phyloP scores from a whole-genome alignment of 2,888 invertebrate species.

The Dicyrtomina minuta region DNA sequence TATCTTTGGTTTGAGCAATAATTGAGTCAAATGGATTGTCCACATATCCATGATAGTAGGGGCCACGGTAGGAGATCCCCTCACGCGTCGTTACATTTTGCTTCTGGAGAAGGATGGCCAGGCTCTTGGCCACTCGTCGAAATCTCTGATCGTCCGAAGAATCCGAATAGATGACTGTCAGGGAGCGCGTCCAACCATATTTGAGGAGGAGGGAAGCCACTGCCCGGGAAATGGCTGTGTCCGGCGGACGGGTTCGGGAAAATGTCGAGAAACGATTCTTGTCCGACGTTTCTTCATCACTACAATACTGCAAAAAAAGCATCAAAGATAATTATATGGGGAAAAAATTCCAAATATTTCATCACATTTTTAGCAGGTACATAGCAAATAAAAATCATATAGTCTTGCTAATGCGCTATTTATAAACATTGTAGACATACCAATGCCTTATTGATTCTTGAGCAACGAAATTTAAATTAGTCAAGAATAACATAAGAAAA shows the following conservation, averaged over 20 bases:
- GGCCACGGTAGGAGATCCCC: constrained; percentile 63
- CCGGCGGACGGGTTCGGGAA: constrained; percentile 86
- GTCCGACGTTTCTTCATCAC: constrained; percentile 84
- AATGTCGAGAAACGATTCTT: constrained; percentile 86
- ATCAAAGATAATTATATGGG: constrained; percentile 34
- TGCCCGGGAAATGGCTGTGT: constrained; percentile 89
- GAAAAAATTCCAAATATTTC: too few species aligned
- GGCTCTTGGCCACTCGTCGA: constrained; percentile 48
- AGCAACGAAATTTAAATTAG: too few species aligned
- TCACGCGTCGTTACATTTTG: constrained; percentile 41
- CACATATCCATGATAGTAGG: constrained; percentile 79
- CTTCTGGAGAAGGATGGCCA: constrained; percentile 47
- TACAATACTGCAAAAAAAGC: constrained; percentile 78
- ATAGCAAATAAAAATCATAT: too few species aligned
- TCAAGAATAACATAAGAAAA: too few species aligned
- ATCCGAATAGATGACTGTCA: constrained; percentile 48
- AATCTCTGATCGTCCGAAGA: constrained; percentile 49
- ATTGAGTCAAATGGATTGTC: constrained; percentile 82
- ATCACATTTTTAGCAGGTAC: not conserved
- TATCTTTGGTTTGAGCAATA: constrained; percentile 76
- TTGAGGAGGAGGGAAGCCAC: constrained; percentile 80
- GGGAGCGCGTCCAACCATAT: constrained; percentile 75
- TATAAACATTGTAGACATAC: too few species aligned
- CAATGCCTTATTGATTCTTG: too few species aligned
- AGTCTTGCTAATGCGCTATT: too few species aligned